Conservation (phyloP, 2,888 invertebrate genomes). For the Drosophila austrosaltans region DNA sequence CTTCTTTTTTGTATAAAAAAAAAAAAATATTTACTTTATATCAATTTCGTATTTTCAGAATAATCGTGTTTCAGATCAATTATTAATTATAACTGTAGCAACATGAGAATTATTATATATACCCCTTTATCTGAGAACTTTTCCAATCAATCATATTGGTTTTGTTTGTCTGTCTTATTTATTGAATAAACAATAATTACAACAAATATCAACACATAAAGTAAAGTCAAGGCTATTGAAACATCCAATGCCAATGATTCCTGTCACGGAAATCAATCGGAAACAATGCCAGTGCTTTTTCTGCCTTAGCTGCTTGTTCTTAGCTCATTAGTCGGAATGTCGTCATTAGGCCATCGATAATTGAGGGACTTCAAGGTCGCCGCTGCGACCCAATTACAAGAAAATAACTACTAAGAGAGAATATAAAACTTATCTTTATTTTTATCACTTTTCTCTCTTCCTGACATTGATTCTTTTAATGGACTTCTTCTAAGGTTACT, state of each 20-base stretch:
- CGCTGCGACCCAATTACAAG: background rate
- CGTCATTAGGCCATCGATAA: slow-evolving; percentile 1
- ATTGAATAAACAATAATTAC: slow-evolving; percentile 3
- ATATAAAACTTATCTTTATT: background rate
- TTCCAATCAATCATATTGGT: slow-evolving; percentile 1
- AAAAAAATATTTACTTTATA: background rate
- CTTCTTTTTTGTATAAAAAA: background rate
- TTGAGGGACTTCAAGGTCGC: background rate
- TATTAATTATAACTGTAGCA: background rate
- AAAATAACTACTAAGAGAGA: background rate
- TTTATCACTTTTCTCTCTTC: background rate
- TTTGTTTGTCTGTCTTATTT: background rate
- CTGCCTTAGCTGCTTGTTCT: background rate
- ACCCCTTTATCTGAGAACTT: background rate
- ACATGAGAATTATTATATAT: no score
- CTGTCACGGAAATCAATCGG: slow-evolving; percentile 5
- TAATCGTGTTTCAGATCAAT: background rate
- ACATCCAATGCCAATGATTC: background rate
- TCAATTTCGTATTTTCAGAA: background rate
- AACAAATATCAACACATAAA: background rate
- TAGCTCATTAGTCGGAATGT: background rate
- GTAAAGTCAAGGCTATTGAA: background rate
- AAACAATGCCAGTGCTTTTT: background rate
- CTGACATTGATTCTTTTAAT: no score
- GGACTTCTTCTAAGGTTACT: no score